Percentiles rank a stretch among this genome's conserved stretches.
phyloP scores from a whole-genome alignment of 2,888 invertebrate species.

The Brachynemurus nebulosus region DNA sequence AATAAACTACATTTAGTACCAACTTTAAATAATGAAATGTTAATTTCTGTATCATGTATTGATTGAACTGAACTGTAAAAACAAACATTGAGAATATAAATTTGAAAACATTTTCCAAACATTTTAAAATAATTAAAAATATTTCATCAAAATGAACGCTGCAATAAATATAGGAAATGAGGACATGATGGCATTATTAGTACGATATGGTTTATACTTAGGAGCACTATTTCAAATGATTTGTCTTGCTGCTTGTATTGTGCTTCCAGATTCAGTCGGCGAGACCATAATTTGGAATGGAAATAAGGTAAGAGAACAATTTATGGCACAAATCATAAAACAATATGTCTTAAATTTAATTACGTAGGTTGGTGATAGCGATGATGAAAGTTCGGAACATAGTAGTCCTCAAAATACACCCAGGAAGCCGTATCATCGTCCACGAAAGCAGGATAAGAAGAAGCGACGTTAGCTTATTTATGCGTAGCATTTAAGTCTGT shows the following conservation, averaged over 20 bases:
- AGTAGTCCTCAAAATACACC: constrained; percentile 57
- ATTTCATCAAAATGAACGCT: constrained; percentile 27
- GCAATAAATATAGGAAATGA: constrained; percentile 43
- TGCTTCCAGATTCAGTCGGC: constrained; percentile 52
- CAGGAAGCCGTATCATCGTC: constrained; percentile 43
- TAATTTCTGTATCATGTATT: no score
- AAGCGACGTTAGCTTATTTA: constrained; percentile 56
- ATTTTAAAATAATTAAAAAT: no score
- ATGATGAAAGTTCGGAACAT: constrained; percentile 59
- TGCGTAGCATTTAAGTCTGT: no score
- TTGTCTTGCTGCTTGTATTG: constrained; percentile 69
- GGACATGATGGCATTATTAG: constrained; percentile 56
- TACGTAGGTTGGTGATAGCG: constrained; percentile 56
- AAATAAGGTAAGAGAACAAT: constrained; percentile 37
- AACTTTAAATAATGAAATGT: no score
- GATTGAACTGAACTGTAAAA: no score
- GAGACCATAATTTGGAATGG: constrained; percentile 31
- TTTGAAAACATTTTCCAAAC: no score
- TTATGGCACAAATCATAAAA: no score
- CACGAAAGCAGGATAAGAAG: constrained; percentile 56
- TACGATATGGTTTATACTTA: constrained; percentile 68
- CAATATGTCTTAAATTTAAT: no score
- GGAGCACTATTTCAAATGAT: constrained; percentile 79
- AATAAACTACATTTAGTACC: no score
- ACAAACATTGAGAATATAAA: no score